These are phyloP conservation scores for Cygnus buccinator DNA, from an alignment of 2,113 vertebrate species.

Conservation along the genomic window DNA sequence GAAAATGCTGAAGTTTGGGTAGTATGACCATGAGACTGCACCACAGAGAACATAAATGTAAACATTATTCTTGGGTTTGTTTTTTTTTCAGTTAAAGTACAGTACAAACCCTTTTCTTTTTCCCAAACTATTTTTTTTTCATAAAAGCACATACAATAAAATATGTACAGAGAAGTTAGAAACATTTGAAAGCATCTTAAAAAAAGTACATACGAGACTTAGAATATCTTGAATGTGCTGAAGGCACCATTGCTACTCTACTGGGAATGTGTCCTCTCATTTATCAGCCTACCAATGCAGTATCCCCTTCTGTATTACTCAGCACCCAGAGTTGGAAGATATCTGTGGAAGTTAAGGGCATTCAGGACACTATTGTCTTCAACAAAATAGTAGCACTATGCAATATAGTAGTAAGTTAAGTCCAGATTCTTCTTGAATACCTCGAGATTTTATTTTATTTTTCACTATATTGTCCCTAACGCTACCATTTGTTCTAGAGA, in stretches of 20 bases:
- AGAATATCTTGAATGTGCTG: conserved; percentile 31
- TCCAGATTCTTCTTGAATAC: not conserved
- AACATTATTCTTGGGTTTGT: conserved; percentile 42
- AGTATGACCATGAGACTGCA: conserved; percentile 3
- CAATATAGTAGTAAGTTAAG: not conserved
- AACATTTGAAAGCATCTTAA: conserved; percentile 51
- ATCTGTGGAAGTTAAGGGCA: not conserved
- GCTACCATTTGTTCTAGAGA: not conserved
- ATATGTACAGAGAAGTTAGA: conserved; percentile 65
- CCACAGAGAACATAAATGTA: conserved; percentile 52
- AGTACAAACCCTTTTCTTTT: not conserved
- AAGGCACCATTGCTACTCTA: conserved; percentile 45
- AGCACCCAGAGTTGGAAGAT: conserved; percentile 1
- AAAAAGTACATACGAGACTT: conserved; percentile 31
- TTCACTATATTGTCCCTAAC: not conserved
- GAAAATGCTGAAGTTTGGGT: not conserved
- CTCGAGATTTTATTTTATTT: not conserved
- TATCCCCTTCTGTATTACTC: not conserved
- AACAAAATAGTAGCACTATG: not conserved
- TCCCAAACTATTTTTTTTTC: not conserved
- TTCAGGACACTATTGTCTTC: not conserved
- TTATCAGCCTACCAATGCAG: not conserved
- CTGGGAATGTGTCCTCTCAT: conserved; percentile 51
- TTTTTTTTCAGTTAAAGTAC: conserved; percentile 13
- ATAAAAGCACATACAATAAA: conserved; percentile 61